Percentiles rank a stretch among this genome's conserved stretches.
phyloP scores from a whole-genome alignment of 2,888 invertebrate genomes.

The Cheilosia urbana region DNA sequence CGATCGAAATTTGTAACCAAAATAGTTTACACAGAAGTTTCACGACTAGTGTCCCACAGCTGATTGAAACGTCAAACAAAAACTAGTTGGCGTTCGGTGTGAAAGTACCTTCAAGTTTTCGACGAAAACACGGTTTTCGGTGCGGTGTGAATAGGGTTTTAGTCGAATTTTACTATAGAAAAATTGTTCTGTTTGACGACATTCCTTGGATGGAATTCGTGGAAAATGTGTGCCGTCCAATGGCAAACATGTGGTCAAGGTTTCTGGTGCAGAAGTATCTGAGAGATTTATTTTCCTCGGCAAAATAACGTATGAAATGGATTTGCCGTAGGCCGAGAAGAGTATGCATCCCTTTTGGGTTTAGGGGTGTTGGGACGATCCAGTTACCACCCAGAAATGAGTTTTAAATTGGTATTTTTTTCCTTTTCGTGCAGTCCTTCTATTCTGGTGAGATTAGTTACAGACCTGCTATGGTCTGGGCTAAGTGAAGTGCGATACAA shows the following conservation, averaged over 20 bases:
- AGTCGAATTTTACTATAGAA: constrained; percentile 11
- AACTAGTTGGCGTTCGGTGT: no score
- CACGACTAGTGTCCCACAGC: no score
- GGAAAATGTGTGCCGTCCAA: constrained; percentile 38
- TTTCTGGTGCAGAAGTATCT: constrained; percentile 12
- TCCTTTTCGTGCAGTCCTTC: constrained; percentile 8
- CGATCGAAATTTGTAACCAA: no score
- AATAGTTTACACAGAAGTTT: no score
- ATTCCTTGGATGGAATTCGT: constrained; percentile 30
- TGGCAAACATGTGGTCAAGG: constrained; percentile 55
- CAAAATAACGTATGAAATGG: constrained; percentile 42
- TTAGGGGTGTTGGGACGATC: constrained; percentile 36
- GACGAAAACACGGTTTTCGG: no score
- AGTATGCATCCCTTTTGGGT: constrained; percentile 19
- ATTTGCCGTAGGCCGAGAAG: constrained; percentile 49
- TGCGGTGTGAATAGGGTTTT: no score
- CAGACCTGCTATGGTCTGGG: constrained; percentile 64
- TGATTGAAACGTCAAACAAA: no score
- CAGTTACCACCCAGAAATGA: constrained; percentile 72
- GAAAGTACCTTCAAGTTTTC: no score
- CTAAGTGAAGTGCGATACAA: constrained; percentile 52
- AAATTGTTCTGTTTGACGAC: constrained; percentile 16
- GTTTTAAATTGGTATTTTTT: constrained; percentile 54
- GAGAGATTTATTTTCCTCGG: background rate
- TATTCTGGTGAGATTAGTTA: constrained; percentile 49